These are phyloP conservation scores for Sclerurus mexicanus DNA, from an alignment of 2,113 vertebrate species.

Conservation along the genomic window DNA sequence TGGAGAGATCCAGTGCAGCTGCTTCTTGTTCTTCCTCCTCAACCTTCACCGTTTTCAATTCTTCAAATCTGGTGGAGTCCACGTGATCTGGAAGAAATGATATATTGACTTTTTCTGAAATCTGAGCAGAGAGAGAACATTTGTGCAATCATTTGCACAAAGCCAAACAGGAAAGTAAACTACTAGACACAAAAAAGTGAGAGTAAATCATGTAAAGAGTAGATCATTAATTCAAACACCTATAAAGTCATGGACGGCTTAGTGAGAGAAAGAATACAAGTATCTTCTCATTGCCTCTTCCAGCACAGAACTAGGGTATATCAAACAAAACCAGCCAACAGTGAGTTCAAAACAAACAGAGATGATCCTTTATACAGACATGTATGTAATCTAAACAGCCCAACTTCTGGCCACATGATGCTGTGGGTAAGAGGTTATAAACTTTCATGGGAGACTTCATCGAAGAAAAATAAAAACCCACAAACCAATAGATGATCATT, in stretches of 20 bases:
- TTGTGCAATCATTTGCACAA: neutral
- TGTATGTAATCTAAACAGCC: neutral
- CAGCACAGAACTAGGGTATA: neutral
- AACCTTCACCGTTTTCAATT: constrained; percentile 74
- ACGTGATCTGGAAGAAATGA: constrained; percentile 63
- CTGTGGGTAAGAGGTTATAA: neutral
- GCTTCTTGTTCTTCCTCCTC: constrained; percentile 70
- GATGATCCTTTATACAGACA: neutral
- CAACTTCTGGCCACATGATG: neutral
- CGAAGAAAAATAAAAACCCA: neutral
- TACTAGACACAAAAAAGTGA: neutral
- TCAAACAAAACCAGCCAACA: neutral
- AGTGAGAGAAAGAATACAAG: neutral
- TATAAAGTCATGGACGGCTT: neutral
- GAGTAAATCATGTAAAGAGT: neutral
- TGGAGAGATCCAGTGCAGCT: constrained; percentile 74
- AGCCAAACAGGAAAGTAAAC: neutral
- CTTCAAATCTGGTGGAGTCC: constrained; percentile 72
- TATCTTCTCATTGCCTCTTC: neutral
- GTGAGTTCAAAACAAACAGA: neutral
- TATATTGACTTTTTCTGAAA: neutral
- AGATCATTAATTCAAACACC: neutral
- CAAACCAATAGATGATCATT: neutral
- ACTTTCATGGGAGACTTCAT: neutral
- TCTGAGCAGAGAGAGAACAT: neutral